These are phyloP conservation scores for Vulpes vulpes DNA, from an alignment of 2,113 vertebrate species.

Conservation along the genomic window DNA sequence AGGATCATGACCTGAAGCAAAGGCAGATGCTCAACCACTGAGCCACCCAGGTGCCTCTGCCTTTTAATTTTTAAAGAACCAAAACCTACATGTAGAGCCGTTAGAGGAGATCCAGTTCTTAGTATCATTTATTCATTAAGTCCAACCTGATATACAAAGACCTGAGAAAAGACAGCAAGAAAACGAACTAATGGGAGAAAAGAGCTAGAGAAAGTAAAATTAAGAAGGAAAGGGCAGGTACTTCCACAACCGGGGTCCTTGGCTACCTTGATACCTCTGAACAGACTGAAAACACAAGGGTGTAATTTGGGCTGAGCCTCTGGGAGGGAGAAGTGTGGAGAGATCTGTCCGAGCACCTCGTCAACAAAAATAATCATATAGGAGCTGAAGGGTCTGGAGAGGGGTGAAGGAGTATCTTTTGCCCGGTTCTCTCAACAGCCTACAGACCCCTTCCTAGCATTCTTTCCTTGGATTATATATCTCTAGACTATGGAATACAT, in stretches of 20 bases:
- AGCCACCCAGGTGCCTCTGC: background rate
- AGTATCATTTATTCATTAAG: slow-evolving; percentile 51
- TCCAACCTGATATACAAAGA: background rate
- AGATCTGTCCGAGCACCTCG: background rate
- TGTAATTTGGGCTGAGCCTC: background rate
- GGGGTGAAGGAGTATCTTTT: background rate
- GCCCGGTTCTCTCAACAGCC: background rate
- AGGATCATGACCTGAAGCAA: too few relatives aligned
- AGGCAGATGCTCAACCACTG: too few relatives aligned
- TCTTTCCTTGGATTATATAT: background rate
- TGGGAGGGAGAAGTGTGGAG: background rate
- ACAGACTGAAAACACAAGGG: slow-evolving; percentile 9
- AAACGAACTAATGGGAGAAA: slow-evolving; percentile 20
- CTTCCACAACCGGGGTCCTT: background rate
- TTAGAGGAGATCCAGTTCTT: background rate
- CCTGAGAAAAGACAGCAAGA: background rate
- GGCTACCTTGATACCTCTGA: background rate
- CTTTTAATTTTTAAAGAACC: slow-evolving; percentile 66
- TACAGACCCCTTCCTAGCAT: background rate
- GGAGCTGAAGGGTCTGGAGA: background rate
- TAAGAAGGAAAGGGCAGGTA: background rate
- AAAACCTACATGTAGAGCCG: background rate
- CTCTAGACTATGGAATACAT: background rate
- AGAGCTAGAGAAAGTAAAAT: slow-evolving; percentile 28
- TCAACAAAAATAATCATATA: background rate